phyloP scores from a whole-genome alignment of 2,113 vertebrate genomes.

The Urocolius indicus region DNA sequence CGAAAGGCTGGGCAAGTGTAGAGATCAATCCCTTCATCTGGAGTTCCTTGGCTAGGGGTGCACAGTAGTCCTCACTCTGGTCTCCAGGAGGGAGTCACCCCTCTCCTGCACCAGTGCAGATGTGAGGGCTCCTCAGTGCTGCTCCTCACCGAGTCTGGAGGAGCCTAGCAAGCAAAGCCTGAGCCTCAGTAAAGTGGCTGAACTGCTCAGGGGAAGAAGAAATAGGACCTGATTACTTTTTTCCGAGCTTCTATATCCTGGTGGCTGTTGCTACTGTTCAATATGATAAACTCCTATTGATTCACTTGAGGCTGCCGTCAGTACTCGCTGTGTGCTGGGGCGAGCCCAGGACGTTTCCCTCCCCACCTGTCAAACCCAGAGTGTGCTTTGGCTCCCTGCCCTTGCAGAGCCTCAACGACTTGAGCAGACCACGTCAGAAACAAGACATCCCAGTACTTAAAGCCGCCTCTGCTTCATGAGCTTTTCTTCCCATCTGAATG shows the following conservation, averaged over 20 bases:
- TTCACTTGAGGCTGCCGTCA: conserved; percentile 9
- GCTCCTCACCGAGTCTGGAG: not conserved
- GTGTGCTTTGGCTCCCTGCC: conserved; percentile 66
- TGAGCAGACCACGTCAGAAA: conserved; percentile 57
- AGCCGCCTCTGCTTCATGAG: conserved; percentile 31
- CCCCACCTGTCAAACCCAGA: conserved; percentile 54
- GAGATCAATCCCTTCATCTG: not conserved
- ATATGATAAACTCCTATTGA: conserved; percentile 38
- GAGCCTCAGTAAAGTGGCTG: not conserved
- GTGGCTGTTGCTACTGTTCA: conserved; percentile 54
- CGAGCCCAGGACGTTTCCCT: conserved; percentile 41
- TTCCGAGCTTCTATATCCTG: conserved; percentile 8
- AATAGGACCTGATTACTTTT: conserved; percentile 20
- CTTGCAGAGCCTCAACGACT: not conserved
- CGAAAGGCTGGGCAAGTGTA: not conserved
- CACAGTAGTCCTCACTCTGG: not conserved
- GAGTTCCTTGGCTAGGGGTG: conserved; percentile 4
- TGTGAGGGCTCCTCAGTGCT: not conserved
- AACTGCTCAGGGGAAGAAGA: not conserved
- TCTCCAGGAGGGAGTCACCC: not conserved
- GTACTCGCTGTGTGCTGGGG: conserved; percentile 30
- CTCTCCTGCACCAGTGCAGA: not conserved
- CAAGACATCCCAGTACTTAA: conserved; percentile 53
- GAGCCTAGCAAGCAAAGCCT: not conserved
- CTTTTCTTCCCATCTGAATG: conserved; percentile 51